Percentiles rank a stretch among this genome's conserved stretches.
phyloP scores from a whole-genome alignment of 2,113 vertebrate species.

The Lepus americanus region DNA sequence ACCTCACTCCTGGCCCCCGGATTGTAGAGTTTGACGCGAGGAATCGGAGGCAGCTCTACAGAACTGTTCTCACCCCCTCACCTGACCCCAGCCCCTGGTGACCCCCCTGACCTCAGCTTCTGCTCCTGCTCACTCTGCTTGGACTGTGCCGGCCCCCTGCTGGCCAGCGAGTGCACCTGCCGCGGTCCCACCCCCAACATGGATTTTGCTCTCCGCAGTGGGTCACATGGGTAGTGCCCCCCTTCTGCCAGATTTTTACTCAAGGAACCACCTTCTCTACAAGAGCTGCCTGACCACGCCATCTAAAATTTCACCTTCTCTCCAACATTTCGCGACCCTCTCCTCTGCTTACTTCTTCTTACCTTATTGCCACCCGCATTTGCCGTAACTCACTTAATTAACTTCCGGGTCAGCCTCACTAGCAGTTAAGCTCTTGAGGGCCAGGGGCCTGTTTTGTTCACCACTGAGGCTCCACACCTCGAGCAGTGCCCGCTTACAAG shows the following conservation, averaged over 20 bases:
- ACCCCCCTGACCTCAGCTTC: not conserved
- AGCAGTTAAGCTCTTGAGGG: not conserved
- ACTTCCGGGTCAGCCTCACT: not conserved
- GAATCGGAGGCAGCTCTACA: not conserved
- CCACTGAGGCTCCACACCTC: not conserved
- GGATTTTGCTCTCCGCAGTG: not conserved
- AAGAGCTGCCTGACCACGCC: no score
- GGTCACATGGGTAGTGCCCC: not conserved
- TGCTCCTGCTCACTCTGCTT: not conserved
- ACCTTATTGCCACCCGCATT: not conserved
- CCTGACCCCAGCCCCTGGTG: fast-evolving
- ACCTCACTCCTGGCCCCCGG: no score
- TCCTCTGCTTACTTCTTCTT: not conserved
- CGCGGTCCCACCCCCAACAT: no score
- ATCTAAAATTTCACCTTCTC: not conserved
- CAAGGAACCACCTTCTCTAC: not conserved
- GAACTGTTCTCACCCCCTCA: not conserved
- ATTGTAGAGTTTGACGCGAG: not conserved
- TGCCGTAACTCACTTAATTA: not conserved
- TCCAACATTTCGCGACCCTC: not conserved
- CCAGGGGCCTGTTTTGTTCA: not conserved
- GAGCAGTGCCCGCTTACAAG: not conserved
- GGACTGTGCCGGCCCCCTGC: not conserved
- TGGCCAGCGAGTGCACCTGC: not conserved
- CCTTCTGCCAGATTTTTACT: not conserved